These are phyloP conservation scores for Pygoscelis adeliae DNA, from an alignment of 2,113 vertebrate species.

Conservation along the genomic window DNA sequence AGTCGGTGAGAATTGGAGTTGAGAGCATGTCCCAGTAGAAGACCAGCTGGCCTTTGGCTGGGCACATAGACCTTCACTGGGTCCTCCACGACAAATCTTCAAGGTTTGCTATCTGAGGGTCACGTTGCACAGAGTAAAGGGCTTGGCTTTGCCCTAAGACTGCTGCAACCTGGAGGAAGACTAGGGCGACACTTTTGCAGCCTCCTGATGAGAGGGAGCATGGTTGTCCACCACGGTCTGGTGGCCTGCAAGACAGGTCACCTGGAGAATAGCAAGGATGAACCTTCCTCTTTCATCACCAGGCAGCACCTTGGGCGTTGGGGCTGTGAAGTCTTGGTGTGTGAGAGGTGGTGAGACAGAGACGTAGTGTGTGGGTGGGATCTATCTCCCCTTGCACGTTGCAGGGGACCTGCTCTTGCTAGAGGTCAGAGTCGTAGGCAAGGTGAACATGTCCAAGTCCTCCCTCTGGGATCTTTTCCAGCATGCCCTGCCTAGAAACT, in stretches of 20 bases:
- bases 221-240: background rate
- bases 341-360: background rate
- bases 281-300: background rate
- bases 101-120: background rate
- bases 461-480: background rate
- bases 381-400: background rate
- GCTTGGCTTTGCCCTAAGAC: background rate
- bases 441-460: rapidly evolving
- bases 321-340: background rate
- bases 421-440: rapidly evolving
- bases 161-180: background rate
- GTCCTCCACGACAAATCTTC: rapidly evolving
- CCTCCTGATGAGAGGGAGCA: rapidly evolving
- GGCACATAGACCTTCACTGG: background rate
- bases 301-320: background rate
- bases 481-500: background rate
- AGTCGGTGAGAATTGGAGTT: rapidly evolving
- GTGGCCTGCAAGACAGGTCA: background rate
- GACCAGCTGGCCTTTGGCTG: background rate
- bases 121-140: rapidly evolving
- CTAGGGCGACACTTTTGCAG: background rate
- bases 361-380: rapidly evolving
- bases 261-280: background rate
- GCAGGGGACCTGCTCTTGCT: background rate
- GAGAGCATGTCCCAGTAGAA: background rate